Percentiles rank a stretch among this genome's conserved stretches.
Evolutionary conservation across 2,888 invertebrate species (phyloP).

Genomic region (Drosophila trichaetosa): DNA sequence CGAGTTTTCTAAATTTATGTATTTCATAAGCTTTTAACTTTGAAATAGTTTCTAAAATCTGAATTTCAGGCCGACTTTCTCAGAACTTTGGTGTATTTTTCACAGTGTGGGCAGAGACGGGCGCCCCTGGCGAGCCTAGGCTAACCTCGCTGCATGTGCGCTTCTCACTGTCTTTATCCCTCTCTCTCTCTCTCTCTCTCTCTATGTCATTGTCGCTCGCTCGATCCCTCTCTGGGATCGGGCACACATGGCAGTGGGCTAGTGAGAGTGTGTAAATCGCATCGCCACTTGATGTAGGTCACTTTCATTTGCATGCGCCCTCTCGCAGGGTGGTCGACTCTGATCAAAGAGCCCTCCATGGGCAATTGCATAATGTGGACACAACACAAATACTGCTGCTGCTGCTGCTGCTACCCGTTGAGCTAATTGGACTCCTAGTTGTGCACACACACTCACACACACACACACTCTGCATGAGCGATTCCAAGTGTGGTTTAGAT

Average conservation of each 20-base stretch:
- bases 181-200: neutral
- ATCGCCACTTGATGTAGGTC: slow-evolving; percentile 77
- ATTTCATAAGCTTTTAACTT: neutral
- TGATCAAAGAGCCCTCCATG: slow-evolving; percentile 66
- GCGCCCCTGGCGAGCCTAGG: slow-evolving; percentile 42
- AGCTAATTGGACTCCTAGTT: slow-evolving; percentile 55
- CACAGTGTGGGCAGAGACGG: slow-evolving; percentile 10
- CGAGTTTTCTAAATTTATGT: neutral
- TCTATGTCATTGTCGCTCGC: neutral
- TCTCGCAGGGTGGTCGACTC: slow-evolving; percentile 64
- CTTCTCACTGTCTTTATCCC: neutral
- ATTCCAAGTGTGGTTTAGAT: slow-evolving; percentile 22
- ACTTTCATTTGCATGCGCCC: slow-evolving; percentile 69
- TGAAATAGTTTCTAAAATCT: neutral
- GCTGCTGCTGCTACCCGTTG: slow-evolving; percentile 40
- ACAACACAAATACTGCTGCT: slow-evolving; percentile 50
- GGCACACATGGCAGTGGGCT: slow-evolving; percentile 26
- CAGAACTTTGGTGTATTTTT: neutral
- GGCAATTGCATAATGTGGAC: slow-evolving; percentile 75
- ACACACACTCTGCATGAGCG: neutral
- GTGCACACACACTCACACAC: slow-evolving; percentile 11
- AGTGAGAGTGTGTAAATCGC: slow-evolving; percentile 36
- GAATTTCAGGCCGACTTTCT: neutral
- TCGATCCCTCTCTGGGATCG: slow-evolving; percentile 27
- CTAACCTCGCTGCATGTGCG: slow-evolving; percentile 49